Percentiles rank a stretch among this genome's conserved stretches.
Conservation (phyloP, 2,888 invertebrate species). For the Agrenia bidenticulata region DNA sequence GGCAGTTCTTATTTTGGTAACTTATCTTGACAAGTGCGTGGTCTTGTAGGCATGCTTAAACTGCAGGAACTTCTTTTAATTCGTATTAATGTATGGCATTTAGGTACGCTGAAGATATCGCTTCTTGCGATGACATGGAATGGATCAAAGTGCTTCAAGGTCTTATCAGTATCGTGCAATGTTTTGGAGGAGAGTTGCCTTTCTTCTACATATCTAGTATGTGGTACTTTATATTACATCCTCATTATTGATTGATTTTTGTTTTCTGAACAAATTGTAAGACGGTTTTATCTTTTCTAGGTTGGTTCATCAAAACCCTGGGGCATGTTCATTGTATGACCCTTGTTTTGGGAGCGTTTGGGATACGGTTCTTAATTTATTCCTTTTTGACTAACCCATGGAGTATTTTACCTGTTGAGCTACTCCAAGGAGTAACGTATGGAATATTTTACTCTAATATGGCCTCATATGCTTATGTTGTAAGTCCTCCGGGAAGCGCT, state of each 20-base stretch:
- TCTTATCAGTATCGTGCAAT: slow-evolving; percentile 72
- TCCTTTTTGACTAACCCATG: slow-evolving; percentile 77
- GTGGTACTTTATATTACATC: no score
- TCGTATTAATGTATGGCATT: no score
- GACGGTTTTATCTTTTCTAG: no score
- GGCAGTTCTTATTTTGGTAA: slow-evolving; percentile 84
- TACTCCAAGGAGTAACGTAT: slow-evolving; percentile 83
- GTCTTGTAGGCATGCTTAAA: neutral
- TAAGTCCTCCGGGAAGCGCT: slow-evolving; percentile 80
- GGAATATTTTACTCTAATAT: slow-evolving; percentile 85
- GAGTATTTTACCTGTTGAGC: slow-evolving; percentile 80
- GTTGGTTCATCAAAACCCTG: slow-evolving; percentile 72
- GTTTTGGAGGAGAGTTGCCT: slow-evolving; percentile 81
- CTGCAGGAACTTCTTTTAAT: slow-evolving; percentile 3
- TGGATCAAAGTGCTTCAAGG: slow-evolving; percentile 76
- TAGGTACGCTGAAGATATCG: slow-evolving; percentile 71
- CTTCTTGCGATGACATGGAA: slow-evolving; percentile 58
- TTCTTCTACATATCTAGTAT: slow-evolving; percentile 74
- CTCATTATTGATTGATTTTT: no score
- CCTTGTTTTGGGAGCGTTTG: slow-evolving; percentile 75
- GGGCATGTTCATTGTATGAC: slow-evolving; percentile 83
- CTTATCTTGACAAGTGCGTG: neutral
- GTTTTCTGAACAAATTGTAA: no score
- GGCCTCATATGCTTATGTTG: slow-evolving; percentile 83
- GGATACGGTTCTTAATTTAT: slow-evolving; percentile 79